Conservation (phyloP, 2,113 vertebrate genomes). For the Heterotis niloticus region DNA sequence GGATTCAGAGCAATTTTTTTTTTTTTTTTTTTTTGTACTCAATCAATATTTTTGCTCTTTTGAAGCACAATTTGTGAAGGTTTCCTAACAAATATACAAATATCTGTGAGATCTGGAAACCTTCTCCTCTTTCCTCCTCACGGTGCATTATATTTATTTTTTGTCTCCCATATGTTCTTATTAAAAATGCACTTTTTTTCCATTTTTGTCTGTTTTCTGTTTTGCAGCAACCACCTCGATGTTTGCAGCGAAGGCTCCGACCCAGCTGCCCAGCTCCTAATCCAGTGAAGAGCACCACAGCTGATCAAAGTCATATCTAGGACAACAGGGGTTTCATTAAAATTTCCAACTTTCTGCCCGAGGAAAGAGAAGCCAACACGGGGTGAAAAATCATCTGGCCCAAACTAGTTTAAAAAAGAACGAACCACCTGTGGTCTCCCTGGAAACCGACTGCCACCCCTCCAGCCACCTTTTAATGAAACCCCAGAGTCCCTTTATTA, state of each 20-base stretch:
- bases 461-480: slow-evolving; percentile 96
- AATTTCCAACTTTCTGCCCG: slow-evolving; percentile 74
- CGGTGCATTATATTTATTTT: neutral
- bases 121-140: too few relatives aligned
- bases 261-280: slow-evolving; percentile 44
- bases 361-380: slow-evolving; percentile 75
- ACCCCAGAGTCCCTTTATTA: slow-evolving; percentile 87
- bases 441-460: slow-evolving; percentile 81
- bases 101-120: too few relatives aligned
- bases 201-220: slow-evolving; percentile 25
- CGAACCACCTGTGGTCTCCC: slow-evolving; percentile 89
- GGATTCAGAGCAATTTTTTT: too few relatives aligned
- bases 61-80: too few relatives aligned
- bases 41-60: too few relatives aligned
- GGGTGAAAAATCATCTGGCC: slow-evolving; percentile 76
- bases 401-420: slow-evolving; percentile 80
- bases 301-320: slow-evolving; percentile 78
- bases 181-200: neutral
- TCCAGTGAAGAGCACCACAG: slow-evolving; percentile 67
- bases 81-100: too few relatives aligned
- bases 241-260: slow-evolving; percentile 63
- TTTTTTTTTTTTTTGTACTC: too few relatives aligned
- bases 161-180: neutral
- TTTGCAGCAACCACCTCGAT: neutral
- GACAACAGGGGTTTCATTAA: slow-evolving; percentile 89